Base-by-base conservation (phyloP, 2,113 vertebrate genomes). In the Callionymus lyra region DNA sequence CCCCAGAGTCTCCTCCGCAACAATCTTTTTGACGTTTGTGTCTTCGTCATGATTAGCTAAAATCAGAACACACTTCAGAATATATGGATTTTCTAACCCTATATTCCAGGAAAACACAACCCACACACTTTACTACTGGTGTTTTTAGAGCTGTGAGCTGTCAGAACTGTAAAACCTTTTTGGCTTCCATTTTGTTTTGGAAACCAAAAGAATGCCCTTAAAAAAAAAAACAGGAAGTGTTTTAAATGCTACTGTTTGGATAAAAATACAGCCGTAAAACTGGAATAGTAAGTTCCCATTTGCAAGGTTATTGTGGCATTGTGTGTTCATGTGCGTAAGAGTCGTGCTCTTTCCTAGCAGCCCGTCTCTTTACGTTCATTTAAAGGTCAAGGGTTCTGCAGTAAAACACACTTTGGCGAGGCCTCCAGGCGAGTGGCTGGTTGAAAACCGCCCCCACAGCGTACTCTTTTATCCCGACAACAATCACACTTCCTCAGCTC, bases 401-500 rank as follows among this genome's bases (percentile, higher is more conserved):
- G 39, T 50, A 44, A 55, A 56, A 33, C 27, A 38, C 42, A 44
- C 38, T 47, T 59, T 12, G 15, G 11, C 32, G 19, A 47, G 50
- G 18, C 18, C 19, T 14, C 16, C 12, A 41, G 41, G 44, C 38
- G 42, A 50, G 59, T 61, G 31, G 31, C 42, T 17, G 10, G 31
- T 44, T 44, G 2, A 57, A 53, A 43, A 16, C 15, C 42, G 33
- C 12, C 36, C 13, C 45, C n/a, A 12, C 9, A 40, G 18, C 16
- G 44, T 31, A 17, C 21, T 14, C 59, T 60, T 72, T 62, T 46
- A 71, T 76, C 61, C 55, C 52, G 39, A 47, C 56, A 73, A 72
- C 74, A 78, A 74, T 75, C 56, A 38, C 53, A 54, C 59, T 79
- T 82, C 80, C 80, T 76, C 50, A 58, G 63, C 67, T 77, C 71